These are phyloP conservation scores for Neotoma lepida DNA, from an alignment of 2,113 vertebrate genomes.

Conservation along the genomic window DNA sequence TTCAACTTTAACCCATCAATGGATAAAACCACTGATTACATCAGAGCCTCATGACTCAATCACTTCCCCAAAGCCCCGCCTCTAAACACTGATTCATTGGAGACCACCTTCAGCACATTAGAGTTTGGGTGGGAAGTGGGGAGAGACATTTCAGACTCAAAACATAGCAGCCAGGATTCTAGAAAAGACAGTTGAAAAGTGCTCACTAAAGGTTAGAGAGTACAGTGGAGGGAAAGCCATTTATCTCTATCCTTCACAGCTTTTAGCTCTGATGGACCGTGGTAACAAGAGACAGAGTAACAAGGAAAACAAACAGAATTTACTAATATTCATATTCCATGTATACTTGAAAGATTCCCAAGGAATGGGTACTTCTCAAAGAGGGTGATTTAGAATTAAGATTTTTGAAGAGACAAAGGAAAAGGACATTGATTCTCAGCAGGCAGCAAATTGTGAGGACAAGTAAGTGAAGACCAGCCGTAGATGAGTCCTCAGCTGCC, in stretches of 20 bases:
- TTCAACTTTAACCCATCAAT: not conserved
- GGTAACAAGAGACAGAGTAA: not conserved
- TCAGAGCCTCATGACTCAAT: not conserved
- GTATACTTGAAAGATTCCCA: not conserved
- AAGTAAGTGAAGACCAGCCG: not conserved
- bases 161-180: not conserved
- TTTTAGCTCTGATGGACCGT: not conserved
- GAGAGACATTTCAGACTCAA: not conserved
- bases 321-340: not conserved
- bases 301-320: not conserved
- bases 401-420: not conserved
- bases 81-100: not conserved
- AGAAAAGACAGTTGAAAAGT: constrained; percentile 1
- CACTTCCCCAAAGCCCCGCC: not conserved
- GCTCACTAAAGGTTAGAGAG: not conserved
- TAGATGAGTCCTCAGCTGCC: not conserved
- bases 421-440: not conserved
- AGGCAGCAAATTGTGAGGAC: not conserved
- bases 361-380: not conserved
- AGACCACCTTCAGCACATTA: not conserved
- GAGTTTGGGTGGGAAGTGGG: not conserved
- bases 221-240: not conserved
- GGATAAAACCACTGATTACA: not conserved
- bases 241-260: not conserved
- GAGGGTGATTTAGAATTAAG: not conserved